A percentile compares a stretch with the other conserved stretches of the same genome.
phyloP scores from a whole-genome alignment of 2,113 vertebrate species.

The Oreochromis tanganicae region DNA sequence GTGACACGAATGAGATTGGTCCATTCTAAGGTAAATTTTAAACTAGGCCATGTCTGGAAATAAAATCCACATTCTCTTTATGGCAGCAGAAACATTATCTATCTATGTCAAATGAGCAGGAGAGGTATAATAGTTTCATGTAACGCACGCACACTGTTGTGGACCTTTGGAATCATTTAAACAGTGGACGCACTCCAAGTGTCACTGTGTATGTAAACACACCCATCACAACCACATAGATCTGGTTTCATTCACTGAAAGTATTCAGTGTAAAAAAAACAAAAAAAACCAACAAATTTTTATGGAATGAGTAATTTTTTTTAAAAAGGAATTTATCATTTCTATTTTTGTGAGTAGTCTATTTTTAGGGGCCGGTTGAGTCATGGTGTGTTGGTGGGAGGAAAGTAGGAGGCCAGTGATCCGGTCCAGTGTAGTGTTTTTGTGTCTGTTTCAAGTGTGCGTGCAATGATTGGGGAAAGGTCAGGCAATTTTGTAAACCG shows the following conservation, averaged over 20 bases:
- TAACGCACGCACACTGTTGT: background rate
- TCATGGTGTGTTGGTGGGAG: slow-evolving; percentile 25
- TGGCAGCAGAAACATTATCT: slow-evolving; percentile 10
- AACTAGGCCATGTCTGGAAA: background rate
- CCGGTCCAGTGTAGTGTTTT: background rate
- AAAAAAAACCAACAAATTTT: background rate
- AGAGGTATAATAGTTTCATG: background rate
- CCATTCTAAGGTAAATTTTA: background rate
- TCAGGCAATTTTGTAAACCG: background rate
- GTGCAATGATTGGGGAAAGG: background rate
- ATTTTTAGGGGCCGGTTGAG: slow-evolving; percentile 41
- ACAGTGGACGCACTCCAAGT: background rate
- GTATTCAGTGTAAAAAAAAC: background rate
- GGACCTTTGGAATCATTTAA: background rate
- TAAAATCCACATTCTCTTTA: background rate
- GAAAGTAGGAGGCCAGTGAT: background rate
- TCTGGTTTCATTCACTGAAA: slow-evolving; percentile 26
- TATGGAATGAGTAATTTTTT: slow-evolving; percentile 16
- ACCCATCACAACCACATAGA: background rate
- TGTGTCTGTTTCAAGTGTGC: background rate
- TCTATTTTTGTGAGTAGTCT: slow-evolving; percentile 49
- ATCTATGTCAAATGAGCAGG: background rate
- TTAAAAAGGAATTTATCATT: background rate
- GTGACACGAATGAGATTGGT: background rate
- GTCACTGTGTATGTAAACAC: background rate